A percentile compares a stretch with the other conserved stretches of the same genome.
phyloP scores from a whole-genome alignment of 2,888 invertebrate genomes.

The Drosophila cracens region DNA sequence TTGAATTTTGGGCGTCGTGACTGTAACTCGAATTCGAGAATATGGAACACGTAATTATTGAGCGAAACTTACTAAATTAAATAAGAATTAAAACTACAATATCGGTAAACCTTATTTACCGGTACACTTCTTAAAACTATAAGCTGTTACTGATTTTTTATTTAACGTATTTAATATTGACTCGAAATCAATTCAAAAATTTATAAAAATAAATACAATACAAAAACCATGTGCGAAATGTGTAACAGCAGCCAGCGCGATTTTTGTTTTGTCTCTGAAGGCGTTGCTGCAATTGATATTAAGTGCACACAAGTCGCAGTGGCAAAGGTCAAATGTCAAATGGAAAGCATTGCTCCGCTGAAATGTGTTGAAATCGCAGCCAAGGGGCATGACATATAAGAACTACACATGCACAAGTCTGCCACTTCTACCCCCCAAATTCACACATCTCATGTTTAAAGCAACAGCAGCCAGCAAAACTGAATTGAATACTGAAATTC shows the following conservation, averaged over 20 bases:
- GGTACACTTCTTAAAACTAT: neutral
- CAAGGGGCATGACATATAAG: slow-evolving; percentile 4
- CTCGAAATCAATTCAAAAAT: neutral
- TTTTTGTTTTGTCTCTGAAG: neutral
- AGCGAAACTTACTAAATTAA: neutral
- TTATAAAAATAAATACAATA: neutral
- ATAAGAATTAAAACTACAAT: neutral
- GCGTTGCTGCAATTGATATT: neutral
- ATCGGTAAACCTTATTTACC: neutral
- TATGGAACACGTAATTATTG: neutral
- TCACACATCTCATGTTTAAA: neutral
- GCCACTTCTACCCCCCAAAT: neutral
- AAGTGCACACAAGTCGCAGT: neutral
- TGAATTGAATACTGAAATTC: neutral
- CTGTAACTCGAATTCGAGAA: neutral
- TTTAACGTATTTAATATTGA: neutral
- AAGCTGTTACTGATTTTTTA: neutral
- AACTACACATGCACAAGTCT: neutral
- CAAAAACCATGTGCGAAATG: neutral
- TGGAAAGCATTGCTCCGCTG: neutral
- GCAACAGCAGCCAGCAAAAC: neutral
- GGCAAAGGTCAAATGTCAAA: slow-evolving; percentile 11
- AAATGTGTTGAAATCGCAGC: neutral
- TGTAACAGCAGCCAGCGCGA: neutral
- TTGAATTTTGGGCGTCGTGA: neutral